Percentiles rank a stretch among this genome's conserved stretches.
phyloP scores from a whole-genome alignment of 1,140 invertebrate species.

The Babylonia areolata region DNA sequence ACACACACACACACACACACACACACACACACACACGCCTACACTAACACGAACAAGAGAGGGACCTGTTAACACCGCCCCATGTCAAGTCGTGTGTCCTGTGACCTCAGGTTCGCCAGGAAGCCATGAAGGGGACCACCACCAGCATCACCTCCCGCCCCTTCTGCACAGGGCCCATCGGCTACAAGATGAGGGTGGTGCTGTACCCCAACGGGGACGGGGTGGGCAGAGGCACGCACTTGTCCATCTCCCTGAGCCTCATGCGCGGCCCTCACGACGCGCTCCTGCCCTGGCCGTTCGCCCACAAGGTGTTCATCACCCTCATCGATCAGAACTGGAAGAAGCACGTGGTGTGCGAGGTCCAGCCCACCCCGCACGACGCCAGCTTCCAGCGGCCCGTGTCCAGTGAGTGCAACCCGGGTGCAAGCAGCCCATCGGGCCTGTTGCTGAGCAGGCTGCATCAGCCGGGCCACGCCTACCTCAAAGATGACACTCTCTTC shows the following conservation, averaged over 20 bases:
- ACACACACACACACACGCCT: too few species aligned
- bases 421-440: constrained; percentile 70
- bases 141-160: constrained; percentile 67
- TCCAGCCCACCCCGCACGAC: constrained; percentile 63
- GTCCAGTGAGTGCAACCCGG: constrained; percentile 72
- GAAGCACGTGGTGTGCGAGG: constrained; percentile 67
- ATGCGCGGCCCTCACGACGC: constrained; percentile 71
- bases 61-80: background rate
- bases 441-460: constrained; percentile 52
- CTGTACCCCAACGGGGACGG: constrained; percentile 87
- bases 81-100: background rate
- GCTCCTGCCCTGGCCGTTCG: constrained; percentile 71
- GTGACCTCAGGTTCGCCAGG: constrained; percentile 48
- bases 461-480: constrained; percentile 54
- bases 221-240: constrained; percentile 70
- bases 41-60: too few species aligned
- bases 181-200: constrained; percentile 89
- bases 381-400: constrained; percentile 65
- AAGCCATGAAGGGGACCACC: constrained; percentile 60
- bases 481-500: constrained; percentile 70
- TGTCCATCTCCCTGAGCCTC: constrained; percentile 73
- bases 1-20: too few species aligned
- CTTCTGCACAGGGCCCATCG: constrained; percentile 40
- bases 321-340: constrained; percentile 76
- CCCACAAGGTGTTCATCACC: constrained; percentile 75